Conservation (phyloP, 1,140 invertebrate genomes). For the Zaprionus camerounensis region DNA sequence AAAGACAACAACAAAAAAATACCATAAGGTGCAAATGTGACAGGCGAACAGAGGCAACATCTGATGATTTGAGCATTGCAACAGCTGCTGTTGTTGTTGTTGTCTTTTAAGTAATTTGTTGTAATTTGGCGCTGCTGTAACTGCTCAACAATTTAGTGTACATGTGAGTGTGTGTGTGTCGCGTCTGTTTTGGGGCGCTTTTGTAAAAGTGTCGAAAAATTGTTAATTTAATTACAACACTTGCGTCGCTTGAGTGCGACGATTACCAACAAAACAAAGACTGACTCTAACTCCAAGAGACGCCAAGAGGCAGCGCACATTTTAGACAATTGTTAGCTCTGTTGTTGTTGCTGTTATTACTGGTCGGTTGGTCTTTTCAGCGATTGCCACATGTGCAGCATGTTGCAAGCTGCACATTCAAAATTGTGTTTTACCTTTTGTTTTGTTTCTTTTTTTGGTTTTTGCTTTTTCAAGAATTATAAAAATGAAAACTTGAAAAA, state of each 20-base stretch:
- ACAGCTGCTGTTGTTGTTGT: constrained; percentile 50
- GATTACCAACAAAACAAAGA: constrained; percentile 64
- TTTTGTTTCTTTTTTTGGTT: constrained; percentile 9
- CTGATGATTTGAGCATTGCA: constrained; percentile 69
- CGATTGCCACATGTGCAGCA: constrained; percentile 70
- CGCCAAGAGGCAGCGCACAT: constrained; percentile 57
- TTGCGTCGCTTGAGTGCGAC: constrained; percentile 77
- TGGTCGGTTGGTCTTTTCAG: constrained; percentile 40
- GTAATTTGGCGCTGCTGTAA: constrained; percentile 49
- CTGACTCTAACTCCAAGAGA: constrained; percentile 16
- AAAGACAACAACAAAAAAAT: constrained; percentile 8
- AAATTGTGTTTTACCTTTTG: constrained; percentile 32
- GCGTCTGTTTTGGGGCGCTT: constrained; percentile 54
- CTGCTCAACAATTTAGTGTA: constrained; percentile 47
- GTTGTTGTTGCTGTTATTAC: constrained; percentile 28
- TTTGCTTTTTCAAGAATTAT: constrained; percentile 38
- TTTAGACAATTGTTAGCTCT: constrained; percentile 70
- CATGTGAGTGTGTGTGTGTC: constrained; percentile 41
- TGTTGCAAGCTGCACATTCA: constrained; percentile 63
- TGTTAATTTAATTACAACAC: constrained; percentile 80
- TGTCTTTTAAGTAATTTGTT: constrained; percentile 29
- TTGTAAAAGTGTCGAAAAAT: constrained; percentile 72
- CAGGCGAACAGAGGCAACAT: constrained; percentile 46
- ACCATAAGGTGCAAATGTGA: constrained; percentile 40
- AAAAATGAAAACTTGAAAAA: constrained; percentile 31